Percentiles rank a stretch among this genome's conserved stretches.
Conservation (phyloP, 2,797 vertebrate species). For the Phoebastria nigripes region DNA sequence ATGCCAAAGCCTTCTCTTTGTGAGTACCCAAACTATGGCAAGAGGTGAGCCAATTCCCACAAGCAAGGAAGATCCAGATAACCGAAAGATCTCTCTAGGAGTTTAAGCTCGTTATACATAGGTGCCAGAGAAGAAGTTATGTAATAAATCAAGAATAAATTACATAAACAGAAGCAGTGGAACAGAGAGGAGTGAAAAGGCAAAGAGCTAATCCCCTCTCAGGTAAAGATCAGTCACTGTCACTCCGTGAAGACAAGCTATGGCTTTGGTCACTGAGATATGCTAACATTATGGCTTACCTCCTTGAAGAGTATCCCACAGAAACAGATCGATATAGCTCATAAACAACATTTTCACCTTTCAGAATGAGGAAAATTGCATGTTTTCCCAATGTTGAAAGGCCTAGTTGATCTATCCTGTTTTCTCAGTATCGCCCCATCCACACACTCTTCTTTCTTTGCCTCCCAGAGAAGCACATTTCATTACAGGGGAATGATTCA, state of each 20-base stretch:
- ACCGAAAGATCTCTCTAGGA: background rate
- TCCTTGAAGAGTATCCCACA: background rate
- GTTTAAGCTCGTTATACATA: background rate
- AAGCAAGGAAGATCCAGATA: background rate
- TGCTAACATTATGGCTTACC: background rate
- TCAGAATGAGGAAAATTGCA: background rate
- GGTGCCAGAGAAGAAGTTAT: background rate
- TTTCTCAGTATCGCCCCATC: background rate
- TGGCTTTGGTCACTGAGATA: background rate
- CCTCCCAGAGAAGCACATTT: background rate
- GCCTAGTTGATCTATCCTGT: background rate
- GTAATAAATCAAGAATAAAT: constrained; percentile 1
- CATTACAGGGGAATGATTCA: background rate
- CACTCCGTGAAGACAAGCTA: background rate
- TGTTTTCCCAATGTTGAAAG: background rate
- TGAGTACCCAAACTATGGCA: background rate
- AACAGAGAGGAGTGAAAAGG: background rate
- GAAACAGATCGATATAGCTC: background rate
- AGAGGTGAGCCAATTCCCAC: background rate
- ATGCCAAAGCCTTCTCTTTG: background rate
- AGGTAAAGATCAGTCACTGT: background rate
- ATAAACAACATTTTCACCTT: background rate
- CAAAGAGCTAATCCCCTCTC: background rate
- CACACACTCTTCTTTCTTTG: background rate
- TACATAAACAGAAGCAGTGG: background rate